Percentiles rank a stretch among this genome's conserved stretches.
Evolutionary conservation across 2,888 invertebrate genomes (phyloP).

Genomic region (Nemotelus nigrinus): DNA sequence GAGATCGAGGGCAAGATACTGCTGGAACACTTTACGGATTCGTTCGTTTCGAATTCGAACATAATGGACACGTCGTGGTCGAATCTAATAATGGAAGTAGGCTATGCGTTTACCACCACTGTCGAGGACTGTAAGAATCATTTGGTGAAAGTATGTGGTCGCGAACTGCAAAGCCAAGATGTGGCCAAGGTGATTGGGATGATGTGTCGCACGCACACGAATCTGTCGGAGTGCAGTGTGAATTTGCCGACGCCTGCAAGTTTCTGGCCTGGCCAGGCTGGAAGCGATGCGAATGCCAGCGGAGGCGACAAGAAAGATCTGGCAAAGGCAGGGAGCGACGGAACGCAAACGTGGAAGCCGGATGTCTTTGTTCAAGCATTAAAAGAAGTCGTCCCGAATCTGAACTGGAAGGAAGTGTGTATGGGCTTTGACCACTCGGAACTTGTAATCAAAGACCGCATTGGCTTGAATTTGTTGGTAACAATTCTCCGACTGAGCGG

Average conservation of each 20-base stretch:
- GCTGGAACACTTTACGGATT: slow-evolving; percentile 44
- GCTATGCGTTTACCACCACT: slow-evolving; percentile 86
- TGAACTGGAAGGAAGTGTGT: slow-evolving; percentile 94
- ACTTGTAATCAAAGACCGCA: slow-evolving; percentile 87
- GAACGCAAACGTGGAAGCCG: slow-evolving; percentile 83
- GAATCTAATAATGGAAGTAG: slow-evolving; percentile 89
- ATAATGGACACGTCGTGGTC: slow-evolving; percentile 82
- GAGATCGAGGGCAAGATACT: slow-evolving; percentile 62
- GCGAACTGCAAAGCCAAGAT: slow-evolving; percentile 83
- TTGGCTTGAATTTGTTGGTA: slow-evolving; percentile 83
- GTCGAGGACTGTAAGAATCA: slow-evolving; percentile 89
- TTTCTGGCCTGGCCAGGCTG: slow-evolving; percentile 69
- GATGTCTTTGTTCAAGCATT: slow-evolving; percentile 93
- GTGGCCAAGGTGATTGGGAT: slow-evolving; percentile 87
- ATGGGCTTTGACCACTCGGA: slow-evolving; percentile 90
- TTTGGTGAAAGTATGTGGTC: slow-evolving; percentile 81
- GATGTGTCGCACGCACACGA: slow-evolving; percentile 84
- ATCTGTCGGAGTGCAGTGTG: slow-evolving; percentile 74
- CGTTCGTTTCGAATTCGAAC: slow-evolving; percentile 53
- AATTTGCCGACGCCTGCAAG: slow-evolving; percentile 75
- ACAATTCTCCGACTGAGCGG: slow-evolving; percentile 84
- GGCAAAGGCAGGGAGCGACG: slow-evolving; percentile 62
- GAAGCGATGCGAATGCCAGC: slow-evolving; percentile 55
- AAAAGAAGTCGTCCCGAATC: slow-evolving; percentile 84
- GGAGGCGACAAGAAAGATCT: slow-evolving; percentile 69